Evolutionary conservation across 2,888 invertebrate species (phyloP).

Genomic region (Xylocampa areola): DNA sequence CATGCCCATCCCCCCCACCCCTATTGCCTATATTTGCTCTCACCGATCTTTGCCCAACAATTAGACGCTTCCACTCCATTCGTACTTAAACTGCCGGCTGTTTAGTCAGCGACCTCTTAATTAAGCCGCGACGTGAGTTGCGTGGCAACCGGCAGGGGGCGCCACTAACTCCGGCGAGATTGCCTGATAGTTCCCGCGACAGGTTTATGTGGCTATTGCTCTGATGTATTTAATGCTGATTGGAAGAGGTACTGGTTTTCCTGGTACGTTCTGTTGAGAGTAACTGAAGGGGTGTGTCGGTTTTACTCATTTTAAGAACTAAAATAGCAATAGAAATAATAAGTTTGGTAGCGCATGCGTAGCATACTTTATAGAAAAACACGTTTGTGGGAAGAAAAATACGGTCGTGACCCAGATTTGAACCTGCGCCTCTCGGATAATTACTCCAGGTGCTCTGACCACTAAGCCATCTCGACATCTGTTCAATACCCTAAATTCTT

Average conservation of each 20-base stretch:
- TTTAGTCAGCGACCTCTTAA: slow-evolving; percentile 50
- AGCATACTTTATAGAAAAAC: too few relatives aligned
- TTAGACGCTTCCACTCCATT: slow-evolving; percentile 20
- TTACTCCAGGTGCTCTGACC: too few relatives aligned
- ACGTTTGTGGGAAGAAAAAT: too few relatives aligned
- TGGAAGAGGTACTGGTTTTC: slow-evolving; percentile 13
- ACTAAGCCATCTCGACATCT: too few relatives aligned
- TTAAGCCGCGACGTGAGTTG: slow-evolving; percentile 49
- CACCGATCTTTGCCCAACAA: slow-evolving; percentile 23
- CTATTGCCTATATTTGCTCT: slow-evolving; percentile 6
- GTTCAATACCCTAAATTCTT: too few relatives aligned
- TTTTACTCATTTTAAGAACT: too few relatives aligned
- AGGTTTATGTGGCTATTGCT: slow-evolving; percentile 46
- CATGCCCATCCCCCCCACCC: background rate
- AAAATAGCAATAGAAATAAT: too few relatives aligned
- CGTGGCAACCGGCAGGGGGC: slow-evolving; percentile 39
- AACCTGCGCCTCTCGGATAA: too few relatives aligned
- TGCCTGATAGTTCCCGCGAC: slow-evolving; percentile 44
- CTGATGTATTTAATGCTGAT: slow-evolving; percentile 38
- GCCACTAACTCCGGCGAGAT: slow-evolving; percentile 48
- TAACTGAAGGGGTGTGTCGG: background rate
- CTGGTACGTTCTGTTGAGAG: slow-evolving; percentile 9
- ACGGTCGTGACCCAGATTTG: too few relatives aligned
- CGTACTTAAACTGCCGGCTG: slow-evolving; percentile 40
- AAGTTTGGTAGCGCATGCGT: too few relatives aligned